A percentile compares a stretch with the other conserved stretches of the same genome.
Conservation (phyloP, 2,888 invertebrate genomes). For the Thereva nobilitata region DNA sequence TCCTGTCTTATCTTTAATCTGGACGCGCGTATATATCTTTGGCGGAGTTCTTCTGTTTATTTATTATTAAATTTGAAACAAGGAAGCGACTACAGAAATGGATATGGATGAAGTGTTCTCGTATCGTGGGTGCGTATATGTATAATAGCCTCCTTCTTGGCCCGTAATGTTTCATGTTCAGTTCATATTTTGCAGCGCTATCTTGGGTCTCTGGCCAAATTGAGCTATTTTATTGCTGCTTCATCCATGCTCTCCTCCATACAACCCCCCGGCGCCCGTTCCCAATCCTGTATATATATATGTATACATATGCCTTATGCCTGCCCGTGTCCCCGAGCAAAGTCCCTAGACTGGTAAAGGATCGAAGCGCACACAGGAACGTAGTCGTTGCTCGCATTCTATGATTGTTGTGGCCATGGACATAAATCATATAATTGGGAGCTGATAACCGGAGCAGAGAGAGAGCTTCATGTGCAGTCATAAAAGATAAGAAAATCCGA, state of each 20-base stretch:
- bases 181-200: constrained; percentile 10
- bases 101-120: constrained; percentile 17
- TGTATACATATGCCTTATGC: too few relatives aligned
- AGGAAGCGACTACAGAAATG: constrained; percentile 10
- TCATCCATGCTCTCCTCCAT: constrained; percentile 11
- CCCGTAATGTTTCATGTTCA: not conserved
- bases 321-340: too few relatives aligned
- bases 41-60: constrained; percentile 27
- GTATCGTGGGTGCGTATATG: not conserved
- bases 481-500: constrained; percentile 32
- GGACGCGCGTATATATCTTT: constrained; percentile 16
- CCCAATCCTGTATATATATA: too few relatives aligned
- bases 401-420: constrained; percentile 16
- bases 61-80: constrained; percentile 28
- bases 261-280: not conserved
- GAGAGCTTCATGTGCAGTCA: constrained; percentile 29
- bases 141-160: not conserved
- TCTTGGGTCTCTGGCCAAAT: constrained; percentile 11
- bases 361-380: constrained; percentile 9
- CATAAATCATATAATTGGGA: constrained; percentile 36
- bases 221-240: constrained; percentile 27
- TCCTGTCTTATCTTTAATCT: too few relatives aligned
- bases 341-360: not conserved
- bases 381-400: not conserved
- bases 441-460: constrained; percentile 21